Percentiles rank a stretch among this genome's conserved stretches.
Evolutionary conservation across 2,797 vertebrate species (phyloP).

Genomic region (Xerus rutilus): DNA sequence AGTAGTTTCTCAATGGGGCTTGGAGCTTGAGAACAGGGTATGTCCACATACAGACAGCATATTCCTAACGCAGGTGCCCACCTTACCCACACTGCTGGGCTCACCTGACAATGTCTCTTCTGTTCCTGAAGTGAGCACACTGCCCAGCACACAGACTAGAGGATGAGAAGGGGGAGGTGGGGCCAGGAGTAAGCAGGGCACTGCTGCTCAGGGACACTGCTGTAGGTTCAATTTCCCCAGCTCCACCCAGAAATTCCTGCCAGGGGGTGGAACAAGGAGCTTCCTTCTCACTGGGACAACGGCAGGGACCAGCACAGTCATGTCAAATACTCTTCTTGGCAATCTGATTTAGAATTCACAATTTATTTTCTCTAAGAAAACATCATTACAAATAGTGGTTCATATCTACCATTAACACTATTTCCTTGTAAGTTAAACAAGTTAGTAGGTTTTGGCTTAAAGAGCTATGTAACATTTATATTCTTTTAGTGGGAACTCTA

Average conservation of each 20-base stretch:
- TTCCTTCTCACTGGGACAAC: neutral
- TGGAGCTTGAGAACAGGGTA: neutral
- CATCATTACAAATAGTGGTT: neutral
- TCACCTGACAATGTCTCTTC: neutral
- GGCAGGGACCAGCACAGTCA: neutral
- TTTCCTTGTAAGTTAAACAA: neutral
- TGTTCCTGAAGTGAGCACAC: neutral
- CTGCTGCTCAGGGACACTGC: neutral
- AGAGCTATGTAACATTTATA: conserved; percentile 3
- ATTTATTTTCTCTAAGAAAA: neutral
- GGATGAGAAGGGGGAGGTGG: neutral
- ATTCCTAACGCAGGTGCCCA: neutral
- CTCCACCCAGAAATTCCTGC: neutral
- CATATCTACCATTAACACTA: neutral
- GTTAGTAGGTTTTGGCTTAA: conserved; percentile 17
- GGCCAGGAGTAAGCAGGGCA: neutral
- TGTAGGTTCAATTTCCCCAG: neutral
- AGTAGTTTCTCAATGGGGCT: conserved; percentile 2
- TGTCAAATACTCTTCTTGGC: neutral
- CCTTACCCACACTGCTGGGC: neutral
- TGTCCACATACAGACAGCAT: neutral
- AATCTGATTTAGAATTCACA: neutral
- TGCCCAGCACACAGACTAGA: neutral
- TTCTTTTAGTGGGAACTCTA: neutral
- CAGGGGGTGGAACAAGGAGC: neutral